phyloP scores from a whole-genome alignment of 2,888 invertebrate genomes.

The Nesidiocoris tenuis region DNA sequence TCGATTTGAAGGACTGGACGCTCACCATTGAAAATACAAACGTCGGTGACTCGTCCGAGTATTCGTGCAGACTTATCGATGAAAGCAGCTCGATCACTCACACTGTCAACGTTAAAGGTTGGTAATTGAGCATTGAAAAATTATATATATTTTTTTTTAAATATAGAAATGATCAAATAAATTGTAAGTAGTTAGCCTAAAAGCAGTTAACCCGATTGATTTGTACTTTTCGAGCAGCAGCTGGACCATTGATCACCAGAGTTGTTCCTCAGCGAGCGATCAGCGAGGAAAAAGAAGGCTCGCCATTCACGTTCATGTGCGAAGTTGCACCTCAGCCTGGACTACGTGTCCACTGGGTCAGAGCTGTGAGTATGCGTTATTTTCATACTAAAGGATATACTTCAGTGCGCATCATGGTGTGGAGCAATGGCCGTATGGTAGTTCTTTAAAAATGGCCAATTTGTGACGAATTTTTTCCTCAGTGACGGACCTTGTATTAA shows the following conservation, averaged over 20 bases:
- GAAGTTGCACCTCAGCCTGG: slow-evolving; percentile 40
- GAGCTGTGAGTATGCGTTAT: slow-evolving; percentile 9
- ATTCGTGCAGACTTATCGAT: slow-evolving; percentile 3
- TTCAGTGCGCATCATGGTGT: no score
- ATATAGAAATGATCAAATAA: no score
- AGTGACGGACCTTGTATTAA: no score
- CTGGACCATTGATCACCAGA: slow-evolving; percentile 33
- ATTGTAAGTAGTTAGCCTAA: no score
- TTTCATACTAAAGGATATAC: no score
- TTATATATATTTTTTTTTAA: no score
- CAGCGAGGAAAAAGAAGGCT: slow-evolving; percentile 35
- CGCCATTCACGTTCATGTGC: slow-evolving; percentile 43
- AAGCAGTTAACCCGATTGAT: background rate
- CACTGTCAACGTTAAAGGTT: slow-evolving; percentile 8
- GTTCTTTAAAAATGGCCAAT: no score
- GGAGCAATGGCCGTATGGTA: background rate
- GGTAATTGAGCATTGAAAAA: background rate
- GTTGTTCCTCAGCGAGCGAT: slow-evolving; percentile 32
- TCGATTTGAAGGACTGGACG: slow-evolving; percentile 26
- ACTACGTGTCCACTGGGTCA: slow-evolving; percentile 40
- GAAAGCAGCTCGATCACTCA: background rate
- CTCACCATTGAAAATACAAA: slow-evolving; percentile 28
- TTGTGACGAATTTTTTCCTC: no score
- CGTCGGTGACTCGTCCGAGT: background rate
- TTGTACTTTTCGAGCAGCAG: background rate